phyloP scores from a whole-genome alignment of 2,797 vertebrate species.

The Characodon lateralis region DNA sequence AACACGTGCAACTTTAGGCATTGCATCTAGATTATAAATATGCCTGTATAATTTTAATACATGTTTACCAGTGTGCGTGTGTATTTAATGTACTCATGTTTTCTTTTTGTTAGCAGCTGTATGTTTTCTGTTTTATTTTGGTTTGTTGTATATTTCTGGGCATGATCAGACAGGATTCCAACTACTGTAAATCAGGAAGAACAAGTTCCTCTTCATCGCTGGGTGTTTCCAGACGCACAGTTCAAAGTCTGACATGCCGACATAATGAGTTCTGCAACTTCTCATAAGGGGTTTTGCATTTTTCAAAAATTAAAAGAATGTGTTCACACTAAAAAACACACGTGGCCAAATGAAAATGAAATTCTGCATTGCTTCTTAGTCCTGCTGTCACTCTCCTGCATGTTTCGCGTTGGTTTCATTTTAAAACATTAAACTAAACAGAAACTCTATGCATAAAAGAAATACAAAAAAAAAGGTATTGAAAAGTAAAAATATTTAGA shows the following conservation, averaged over 20 bases:
- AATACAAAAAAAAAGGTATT: not conserved
- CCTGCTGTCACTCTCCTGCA: not conserved
- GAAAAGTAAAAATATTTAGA: not conserved
- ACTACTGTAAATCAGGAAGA: constrained; percentile 58
- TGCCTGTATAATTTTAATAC: not conserved
- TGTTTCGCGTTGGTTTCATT: not conserved
- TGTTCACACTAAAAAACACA: not conserved
- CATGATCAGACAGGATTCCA: constrained; percentile 64
- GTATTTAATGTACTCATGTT: not conserved
- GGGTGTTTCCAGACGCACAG: constrained; percentile 12
- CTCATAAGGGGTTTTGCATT: constrained; percentile 6
- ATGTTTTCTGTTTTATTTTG: constrained; percentile 8
- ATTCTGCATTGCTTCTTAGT: not conserved
- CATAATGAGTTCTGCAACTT: constrained; percentile 30
- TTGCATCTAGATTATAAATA: not conserved
- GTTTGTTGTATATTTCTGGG: constrained; percentile 11
- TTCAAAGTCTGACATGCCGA: constrained; percentile 17
- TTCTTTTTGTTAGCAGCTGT: not conserved
- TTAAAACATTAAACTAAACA: not conserved
- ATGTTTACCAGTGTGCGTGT: too few relatives aligned
- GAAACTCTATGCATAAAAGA: not conserved
- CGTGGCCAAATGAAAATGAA: not conserved
- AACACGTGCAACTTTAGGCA: not conserved
- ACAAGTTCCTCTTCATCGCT: constrained; percentile 53
- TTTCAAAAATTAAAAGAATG: not conserved